These are phyloP conservation scores for Nemoura dubitans DNA, from an alignment of 2,888 invertebrate species.

Conservation along the genomic window DNA sequence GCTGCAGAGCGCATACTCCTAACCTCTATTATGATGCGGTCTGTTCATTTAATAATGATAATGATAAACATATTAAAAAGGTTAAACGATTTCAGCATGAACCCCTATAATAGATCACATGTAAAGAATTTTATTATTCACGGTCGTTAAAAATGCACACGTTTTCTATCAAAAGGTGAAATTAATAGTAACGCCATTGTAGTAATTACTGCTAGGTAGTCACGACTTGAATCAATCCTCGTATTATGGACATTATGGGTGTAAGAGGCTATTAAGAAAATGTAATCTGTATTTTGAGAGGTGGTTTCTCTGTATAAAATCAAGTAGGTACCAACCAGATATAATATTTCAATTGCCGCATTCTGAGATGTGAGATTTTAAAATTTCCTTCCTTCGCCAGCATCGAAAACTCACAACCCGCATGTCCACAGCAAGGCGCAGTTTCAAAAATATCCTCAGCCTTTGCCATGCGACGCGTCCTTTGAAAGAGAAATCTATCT, in stretches of 20 bases:
- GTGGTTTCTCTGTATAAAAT: background rate
- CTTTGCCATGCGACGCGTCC: background rate
- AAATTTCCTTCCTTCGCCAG: background rate
- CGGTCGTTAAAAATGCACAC: constrained; percentile 20
- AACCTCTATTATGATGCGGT: constrained; percentile 3
- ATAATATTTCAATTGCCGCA: background rate
- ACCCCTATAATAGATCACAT: constrained; percentile 9
- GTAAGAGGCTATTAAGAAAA: background rate
- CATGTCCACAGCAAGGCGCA: background rate
- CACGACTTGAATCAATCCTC: constrained; percentile 21
- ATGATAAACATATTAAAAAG: constrained; percentile 24
- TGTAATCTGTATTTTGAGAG: background rate
- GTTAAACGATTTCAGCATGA: constrained; percentile 17
- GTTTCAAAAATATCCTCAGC: background rate
- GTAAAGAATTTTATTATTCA: constrained; percentile 13
- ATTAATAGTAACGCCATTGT: constrained; percentile 12
- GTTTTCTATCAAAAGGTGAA: constrained; percentile 18
- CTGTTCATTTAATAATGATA: constrained; percentile 26
- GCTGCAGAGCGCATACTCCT: background rate
- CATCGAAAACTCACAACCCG: background rate
- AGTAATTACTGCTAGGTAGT: constrained; percentile 15
- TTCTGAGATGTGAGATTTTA: background rate
- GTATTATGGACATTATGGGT: background rate
- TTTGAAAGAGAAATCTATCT: constrained; percentile 26
- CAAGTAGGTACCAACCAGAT: background rate